Base-by-base conservation (phyloP, 2,888 invertebrate species). In the Andrena flavipes region DNA sequence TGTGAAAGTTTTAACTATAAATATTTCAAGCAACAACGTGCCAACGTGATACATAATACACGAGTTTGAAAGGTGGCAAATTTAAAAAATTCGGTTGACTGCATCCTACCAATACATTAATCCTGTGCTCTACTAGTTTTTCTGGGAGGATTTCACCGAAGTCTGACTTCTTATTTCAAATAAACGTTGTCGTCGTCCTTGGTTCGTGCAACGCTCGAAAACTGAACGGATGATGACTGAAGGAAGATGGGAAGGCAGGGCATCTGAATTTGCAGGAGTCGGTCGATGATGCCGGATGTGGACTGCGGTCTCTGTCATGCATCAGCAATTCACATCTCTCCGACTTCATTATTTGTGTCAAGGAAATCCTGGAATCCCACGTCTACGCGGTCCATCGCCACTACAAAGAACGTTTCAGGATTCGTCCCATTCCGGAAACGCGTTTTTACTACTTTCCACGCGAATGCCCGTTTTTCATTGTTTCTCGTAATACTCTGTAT, bases 301-400 rank as follows among this genome's bases (percentile, higher is more conserved):
- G 93, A 94, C 91, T 93, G 93, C 92, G 94, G 94, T 93, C 92
- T 92, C 87, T 92, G 92, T 92, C 93, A 93, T 92, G 94, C 93
- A 93, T 92, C 93, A 91, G 88, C 91, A 91, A 87, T 86, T 88
- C 87, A 77, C 84, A 83, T 87, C 88, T 84, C 80, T 70, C 77
- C 85, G 82, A 84, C 85, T 82, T 89, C 86, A 88, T 87, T 85
- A 86, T 90, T 85, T 83, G 86, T 84, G 84, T 84, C 88, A 79
- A 85, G 88, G 82, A 85, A 84, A 87, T 84, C 74, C 80, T 80
- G 85, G 84, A 82, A 87, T 86, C 82, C 69, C 84, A 77, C 80
- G 84, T 84, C 80, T 62, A 42, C 65, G 72, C 33, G 63, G 71
- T 49, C 70, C 76, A 67, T 76, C 35, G 51, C 62, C 6, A 29